Evolutionary conservation across 1,140 invertebrate species (phyloP).

Genomic region (Apis dorsata): DNA sequence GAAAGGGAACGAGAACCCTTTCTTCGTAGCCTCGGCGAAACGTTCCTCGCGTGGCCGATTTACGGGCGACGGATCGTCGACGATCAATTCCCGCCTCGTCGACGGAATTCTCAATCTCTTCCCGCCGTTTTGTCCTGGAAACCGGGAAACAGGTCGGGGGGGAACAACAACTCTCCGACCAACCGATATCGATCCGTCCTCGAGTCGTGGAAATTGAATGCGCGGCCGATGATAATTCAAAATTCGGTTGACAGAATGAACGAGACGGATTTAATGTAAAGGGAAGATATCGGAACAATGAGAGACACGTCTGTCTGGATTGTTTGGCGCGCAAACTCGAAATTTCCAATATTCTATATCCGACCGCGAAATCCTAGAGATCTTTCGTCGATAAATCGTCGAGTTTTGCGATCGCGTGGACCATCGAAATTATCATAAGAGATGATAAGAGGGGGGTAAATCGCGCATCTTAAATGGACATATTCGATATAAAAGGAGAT

Average conservation of each 20-base stretch:
- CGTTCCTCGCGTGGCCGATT: neutral
- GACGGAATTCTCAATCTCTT: neutral
- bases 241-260: neutral
- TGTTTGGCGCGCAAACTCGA: neutral
- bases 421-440: neutral
- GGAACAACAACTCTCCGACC: neutral
- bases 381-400: too few species aligned
- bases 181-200: too few species aligned
- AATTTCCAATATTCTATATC: neutral
- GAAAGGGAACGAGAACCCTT: neutral
- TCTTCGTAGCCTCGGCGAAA: neutral
- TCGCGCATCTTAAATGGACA: neutral
- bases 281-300: neutral
- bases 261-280: neutral
- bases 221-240: too few species aligned
- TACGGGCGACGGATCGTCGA: constrained; percentile 2
- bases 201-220: neutral
- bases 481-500: neutral
- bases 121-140: neutral
- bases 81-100: neutral
- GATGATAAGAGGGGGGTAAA: neutral
- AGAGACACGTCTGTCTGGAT: too few species aligned
- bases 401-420: neutral
- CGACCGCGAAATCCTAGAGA: too few species aligned
- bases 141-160: too few species aligned